A percentile compares a stretch with the other conserved stretches of the same genome.
phyloP scores from a whole-genome alignment of 2,113 vertebrate species.

The Microtus ochrogaster region DNA sequence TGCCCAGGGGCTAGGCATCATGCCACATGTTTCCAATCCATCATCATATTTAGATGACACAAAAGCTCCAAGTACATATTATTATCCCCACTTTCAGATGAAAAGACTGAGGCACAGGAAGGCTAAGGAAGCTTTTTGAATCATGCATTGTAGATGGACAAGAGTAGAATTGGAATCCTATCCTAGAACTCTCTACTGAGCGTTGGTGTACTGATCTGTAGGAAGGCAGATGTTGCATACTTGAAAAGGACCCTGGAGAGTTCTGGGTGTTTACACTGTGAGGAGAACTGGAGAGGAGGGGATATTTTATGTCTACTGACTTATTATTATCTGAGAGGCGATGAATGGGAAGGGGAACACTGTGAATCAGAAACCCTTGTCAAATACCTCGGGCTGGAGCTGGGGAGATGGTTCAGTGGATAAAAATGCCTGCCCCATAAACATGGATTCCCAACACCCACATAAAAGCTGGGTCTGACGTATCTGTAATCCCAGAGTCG shows the following conservation, averaged over 20 bases:
- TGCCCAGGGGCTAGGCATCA: background rate
- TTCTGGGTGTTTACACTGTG: background rate
- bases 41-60: constrained; percentile 27
- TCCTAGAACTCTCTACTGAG: constrained; percentile 16
- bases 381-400: background rate
- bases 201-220: constrained; percentile 6
- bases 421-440: background rate
- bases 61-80: background rate
- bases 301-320: background rate
- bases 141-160: background rate
- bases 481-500: background rate
- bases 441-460: background rate
- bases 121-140: background rate
- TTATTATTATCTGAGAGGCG: background rate
- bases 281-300: background rate
- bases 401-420: background rate
- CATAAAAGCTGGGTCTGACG: background rate
- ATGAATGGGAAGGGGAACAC: background rate
- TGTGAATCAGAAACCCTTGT: background rate
- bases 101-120: constrained; percentile 10
- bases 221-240: background rate
- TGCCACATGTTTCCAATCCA: background rate
- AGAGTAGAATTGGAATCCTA: constrained; percentile 4
- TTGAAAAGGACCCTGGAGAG: background rate
- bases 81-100: constrained; percentile 14